phyloP scores from a whole-genome alignment of 2,797 vertebrate genomes.

The Caiman crocodilus region DNA sequence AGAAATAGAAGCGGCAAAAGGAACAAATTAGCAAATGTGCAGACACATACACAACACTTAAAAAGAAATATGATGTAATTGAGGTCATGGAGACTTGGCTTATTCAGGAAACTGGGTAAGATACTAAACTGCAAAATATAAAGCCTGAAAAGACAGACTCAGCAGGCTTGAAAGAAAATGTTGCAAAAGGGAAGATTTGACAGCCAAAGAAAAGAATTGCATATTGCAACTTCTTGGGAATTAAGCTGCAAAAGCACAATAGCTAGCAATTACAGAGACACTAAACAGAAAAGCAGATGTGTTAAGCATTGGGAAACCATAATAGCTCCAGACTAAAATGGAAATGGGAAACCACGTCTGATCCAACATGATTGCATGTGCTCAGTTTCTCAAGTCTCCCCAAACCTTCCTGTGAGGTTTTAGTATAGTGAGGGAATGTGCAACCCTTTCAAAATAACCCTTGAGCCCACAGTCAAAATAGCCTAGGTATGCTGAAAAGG shows the following conservation, averaged over 20 bases:
- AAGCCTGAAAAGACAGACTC: not conserved
- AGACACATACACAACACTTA: not conserved
- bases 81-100: slow-evolving; percentile 30
- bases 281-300: not conserved
- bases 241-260: not conserved
- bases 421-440: too few relatives aligned
- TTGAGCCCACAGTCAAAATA: not conserved
- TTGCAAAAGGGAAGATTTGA: not conserved
- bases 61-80: slow-evolving; percentile 34
- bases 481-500: not conserved
- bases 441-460: too few relatives aligned
- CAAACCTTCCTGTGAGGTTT: not conserved
- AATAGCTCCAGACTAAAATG: not conserved
- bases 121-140: slow-evolving; percentile 1
- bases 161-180: not conserved
- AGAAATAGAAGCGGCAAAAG: slow-evolving; percentile 55
- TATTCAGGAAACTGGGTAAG: slow-evolving; percentile 7
- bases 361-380: not conserved
- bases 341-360: not conserved
- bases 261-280: not conserved
- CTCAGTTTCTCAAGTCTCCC: not conserved
- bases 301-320: not conserved
- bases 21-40: slow-evolving; percentile 50
- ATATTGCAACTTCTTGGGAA: not conserved
- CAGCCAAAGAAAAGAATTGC: not conserved